Base-by-base conservation (phyloP, 92 coral and sea anemone species). In the Palythoa caribaeorum region DNA sequence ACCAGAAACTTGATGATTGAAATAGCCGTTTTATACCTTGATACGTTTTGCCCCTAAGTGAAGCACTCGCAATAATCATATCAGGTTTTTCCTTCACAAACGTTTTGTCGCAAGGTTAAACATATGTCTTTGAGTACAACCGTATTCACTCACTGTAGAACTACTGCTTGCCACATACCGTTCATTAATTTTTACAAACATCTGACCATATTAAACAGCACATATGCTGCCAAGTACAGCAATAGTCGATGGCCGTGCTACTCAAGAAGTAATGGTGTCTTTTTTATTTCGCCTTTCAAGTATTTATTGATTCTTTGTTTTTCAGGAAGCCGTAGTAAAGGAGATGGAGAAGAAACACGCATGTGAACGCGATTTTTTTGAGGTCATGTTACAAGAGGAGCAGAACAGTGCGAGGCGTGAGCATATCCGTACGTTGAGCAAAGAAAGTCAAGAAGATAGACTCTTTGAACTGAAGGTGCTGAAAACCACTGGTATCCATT, bases 261-360 rank as follows among this genome's bases (percentile, higher is more conserved):
- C 9, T 55, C 17, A 55, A 15, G 2, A 55, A 55, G 3, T 11
- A 11, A 11, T 7, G 17, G 1, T 8, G 17, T 55, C 15, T 55
- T 55, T 70, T 5, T 12, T 72, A 52, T 15, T 38, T 12, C 2
- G 6, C 9, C 19, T 53, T 62, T 40, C 48, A 19, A 6, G 28
- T 28, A 28, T 28, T 28, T 28, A 28, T 28, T 28, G 28, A 17
- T 54, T 73, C 47, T 40, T 38, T 20, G 38, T 2, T 39, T 57
- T 53, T 74, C 28, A 97, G 99, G 98, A 97, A 87, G 98, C 98
- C 8, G 99, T 94, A 1, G 90, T 97, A 59, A 97, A 97, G 87
- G 99, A 95, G 83, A 96, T 97, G 97, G 99, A 95, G 78, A 89
- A 87, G 63, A 95, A 95, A 38, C 99, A 97, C 63, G 90, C 92